phyloP scores from a whole-genome alignment of 2,888 invertebrate genomes.

The Synergus gifuensis region DNA sequence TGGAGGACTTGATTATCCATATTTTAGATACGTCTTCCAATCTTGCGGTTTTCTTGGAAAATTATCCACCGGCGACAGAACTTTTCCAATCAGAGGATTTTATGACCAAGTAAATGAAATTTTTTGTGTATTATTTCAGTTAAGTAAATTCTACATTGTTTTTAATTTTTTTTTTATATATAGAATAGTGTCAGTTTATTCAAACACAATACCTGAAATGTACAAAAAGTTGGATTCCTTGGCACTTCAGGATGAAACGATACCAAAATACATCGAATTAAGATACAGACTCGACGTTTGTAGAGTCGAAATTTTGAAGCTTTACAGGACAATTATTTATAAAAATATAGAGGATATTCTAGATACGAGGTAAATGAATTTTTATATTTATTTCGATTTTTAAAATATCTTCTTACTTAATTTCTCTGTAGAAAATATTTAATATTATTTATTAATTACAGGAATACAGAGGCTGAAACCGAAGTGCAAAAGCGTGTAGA shows the following conservation, averaged over 20 bases:
- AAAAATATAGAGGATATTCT: slow-evolving; percentile 72
- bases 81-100: slow-evolving; percentile 82
- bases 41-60: slow-evolving; percentile 84
- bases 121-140: neutral
- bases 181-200: slow-evolving; percentile 89
- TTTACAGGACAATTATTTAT: slow-evolving; percentile 77
- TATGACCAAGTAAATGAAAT: slow-evolving; percentile 73
- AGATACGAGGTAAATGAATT: slow-evolving; percentile 67
- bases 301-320: slow-evolving; percentile 78
- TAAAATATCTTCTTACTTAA: neutral
- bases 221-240: slow-evolving; percentile 82
- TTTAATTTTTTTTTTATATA: slow-evolving; percentile 47
- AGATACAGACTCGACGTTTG: slow-evolving; percentile 79
- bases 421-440: neutral
- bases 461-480: slow-evolving; percentile 61
- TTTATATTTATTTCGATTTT: neutral
- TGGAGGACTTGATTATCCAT: slow-evolving; percentile 85
- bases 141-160: neutral
- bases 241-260: slow-evolving; percentile 74
- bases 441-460: slow-evolving; percentile 49
- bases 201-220: slow-evolving; percentile 85
- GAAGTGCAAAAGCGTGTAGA: slow-evolving; percentile 72
- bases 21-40: slow-evolving; percentile 86
- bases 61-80: slow-evolving; percentile 81
- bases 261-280: slow-evolving; percentile 75